phyloP scores from a whole-genome alignment of 1,140 invertebrate genomes.

The Drosophila triauraria region DNA sequence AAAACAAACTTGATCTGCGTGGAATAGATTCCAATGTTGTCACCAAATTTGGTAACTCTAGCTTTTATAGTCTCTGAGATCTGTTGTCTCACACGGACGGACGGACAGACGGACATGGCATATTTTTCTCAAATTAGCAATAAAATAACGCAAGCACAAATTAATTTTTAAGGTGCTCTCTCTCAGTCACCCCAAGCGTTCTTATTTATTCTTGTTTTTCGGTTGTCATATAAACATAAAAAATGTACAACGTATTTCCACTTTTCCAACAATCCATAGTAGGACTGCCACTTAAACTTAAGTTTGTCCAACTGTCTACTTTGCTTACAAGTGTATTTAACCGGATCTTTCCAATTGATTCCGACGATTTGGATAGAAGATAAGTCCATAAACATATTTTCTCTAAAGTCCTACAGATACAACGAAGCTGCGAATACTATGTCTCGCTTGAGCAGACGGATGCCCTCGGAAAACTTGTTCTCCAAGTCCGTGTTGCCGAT shows the following conservation, averaged over 20 bases:
- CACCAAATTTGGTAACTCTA: too few species aligned
- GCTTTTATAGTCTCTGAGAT: too few species aligned
- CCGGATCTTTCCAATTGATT: neutral
- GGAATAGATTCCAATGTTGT: too few species aligned
- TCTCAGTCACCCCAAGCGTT: neutral
- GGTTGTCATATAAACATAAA: slow-evolving; percentile 12
- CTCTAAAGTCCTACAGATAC: slow-evolving; percentile 91
- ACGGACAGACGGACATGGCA: too few species aligned
- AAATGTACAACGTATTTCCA: slow-evolving; percentile 17
- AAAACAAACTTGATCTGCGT: too few species aligned
- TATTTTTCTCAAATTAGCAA: neutral
- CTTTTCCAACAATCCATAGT: neutral
- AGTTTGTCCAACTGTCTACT: neutral
- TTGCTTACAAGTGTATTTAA: slow-evolving; percentile 1
- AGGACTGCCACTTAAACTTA: neutral
- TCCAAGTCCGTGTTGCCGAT: slow-evolving; percentile 98
- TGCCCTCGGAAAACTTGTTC: slow-evolving; percentile 97
- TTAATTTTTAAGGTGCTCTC: neutral
- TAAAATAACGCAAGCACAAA: neutral
- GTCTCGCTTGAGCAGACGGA: slow-evolving; percentile 97
- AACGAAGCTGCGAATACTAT: slow-evolving; percentile 99
- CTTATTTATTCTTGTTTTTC: slow-evolving; percentile 6
- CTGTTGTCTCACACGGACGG: too few species aligned
- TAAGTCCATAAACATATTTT: neutral
- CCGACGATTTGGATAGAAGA: neutral